These are phyloP conservation scores for Cataglyphis cursor DNA, from an alignment of 2,888 invertebrate species.

Conservation along the genomic window DNA sequence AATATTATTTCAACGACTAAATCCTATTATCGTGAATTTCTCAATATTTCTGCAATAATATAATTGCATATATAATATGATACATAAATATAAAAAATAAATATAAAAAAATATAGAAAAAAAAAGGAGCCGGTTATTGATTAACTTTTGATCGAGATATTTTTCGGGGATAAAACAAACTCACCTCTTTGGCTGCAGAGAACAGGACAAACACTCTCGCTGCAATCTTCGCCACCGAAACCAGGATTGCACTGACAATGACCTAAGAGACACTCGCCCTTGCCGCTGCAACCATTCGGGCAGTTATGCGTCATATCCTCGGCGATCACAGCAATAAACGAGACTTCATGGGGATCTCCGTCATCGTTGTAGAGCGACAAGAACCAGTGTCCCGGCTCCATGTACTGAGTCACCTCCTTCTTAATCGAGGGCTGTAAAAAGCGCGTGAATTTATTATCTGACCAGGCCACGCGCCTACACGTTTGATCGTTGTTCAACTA, in stretches of 20 bases:
- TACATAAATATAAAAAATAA: background rate
- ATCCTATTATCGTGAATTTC: conserved; percentile 44
- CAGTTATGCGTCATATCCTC: conserved; percentile 98
- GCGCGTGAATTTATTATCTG: background rate
- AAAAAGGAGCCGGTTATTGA: background rate
- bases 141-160: background rate
- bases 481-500: background rate
- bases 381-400: conserved; percentile 99
- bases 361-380: conserved; percentile 98
- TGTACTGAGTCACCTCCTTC: conserved; percentile 97
- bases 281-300: conserved; percentile 98
- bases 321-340: conserved; percentile 94
- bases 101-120: background rate
- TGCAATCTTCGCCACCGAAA: conserved; percentile 98
- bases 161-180: background rate
- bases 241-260: conserved; percentile 99
- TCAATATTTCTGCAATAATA: conserved; percentile 39
- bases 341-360: conserved; percentile 95
- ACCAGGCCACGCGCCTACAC: background rate
- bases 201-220: conserved; percentile 98
- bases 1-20: conserved; percentile 49
- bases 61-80: background rate
- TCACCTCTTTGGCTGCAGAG: conserved; percentile 96
- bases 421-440: conserved; percentile 92
- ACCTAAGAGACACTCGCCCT: conserved; percentile 98